Percentiles rank a stretch among this genome's conserved stretches.
These are phyloP conservation scores for Eumeta japonica DNA, from an alignment of 1,140 invertebrate genomes.

Conservation along the genomic window DNA sequence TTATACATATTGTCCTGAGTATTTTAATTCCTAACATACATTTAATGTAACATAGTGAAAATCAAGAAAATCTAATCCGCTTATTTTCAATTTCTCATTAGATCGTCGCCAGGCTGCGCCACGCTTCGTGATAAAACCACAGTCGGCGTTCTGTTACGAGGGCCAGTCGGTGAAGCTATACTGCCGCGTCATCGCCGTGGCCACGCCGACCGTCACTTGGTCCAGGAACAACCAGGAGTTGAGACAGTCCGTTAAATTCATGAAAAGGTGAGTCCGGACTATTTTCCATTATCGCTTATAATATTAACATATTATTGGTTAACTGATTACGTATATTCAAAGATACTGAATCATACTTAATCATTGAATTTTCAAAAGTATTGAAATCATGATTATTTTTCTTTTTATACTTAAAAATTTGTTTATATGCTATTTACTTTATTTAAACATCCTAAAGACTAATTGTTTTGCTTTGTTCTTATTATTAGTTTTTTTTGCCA, in stretches of 20 bases:
- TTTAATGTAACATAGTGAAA: no score
- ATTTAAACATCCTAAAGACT: no score
- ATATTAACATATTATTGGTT: not conserved
- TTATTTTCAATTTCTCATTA: no score
- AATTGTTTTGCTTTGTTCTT: no score
- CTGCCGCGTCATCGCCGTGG: constrained; percentile 92
- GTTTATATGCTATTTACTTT: no score
- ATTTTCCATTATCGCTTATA: no score
- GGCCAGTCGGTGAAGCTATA: constrained; percentile 97
- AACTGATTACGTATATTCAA: no score
- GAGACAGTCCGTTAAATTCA: constrained; percentile 97
- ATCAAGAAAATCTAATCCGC: no score
- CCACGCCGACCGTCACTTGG: constrained; percentile 94
- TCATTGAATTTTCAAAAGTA: no score
- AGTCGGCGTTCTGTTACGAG: constrained; percentile 93
- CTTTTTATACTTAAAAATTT: not conserved
- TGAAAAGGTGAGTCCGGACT: constrained; percentile 78
- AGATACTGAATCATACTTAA: no score
- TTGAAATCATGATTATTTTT: not conserved
- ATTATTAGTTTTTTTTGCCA: not conserved
- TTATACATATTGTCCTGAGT: no score
- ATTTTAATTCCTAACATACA: no score
- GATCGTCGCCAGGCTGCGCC: constrained; percentile 96
- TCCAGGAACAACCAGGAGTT: constrained; percentile 89
- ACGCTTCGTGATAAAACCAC: constrained; percentile 94